These are phyloP conservation scores for Esox masquinongy DNA, from an alignment of 2,797 vertebrate genomes.

Conservation along the genomic window DNA sequence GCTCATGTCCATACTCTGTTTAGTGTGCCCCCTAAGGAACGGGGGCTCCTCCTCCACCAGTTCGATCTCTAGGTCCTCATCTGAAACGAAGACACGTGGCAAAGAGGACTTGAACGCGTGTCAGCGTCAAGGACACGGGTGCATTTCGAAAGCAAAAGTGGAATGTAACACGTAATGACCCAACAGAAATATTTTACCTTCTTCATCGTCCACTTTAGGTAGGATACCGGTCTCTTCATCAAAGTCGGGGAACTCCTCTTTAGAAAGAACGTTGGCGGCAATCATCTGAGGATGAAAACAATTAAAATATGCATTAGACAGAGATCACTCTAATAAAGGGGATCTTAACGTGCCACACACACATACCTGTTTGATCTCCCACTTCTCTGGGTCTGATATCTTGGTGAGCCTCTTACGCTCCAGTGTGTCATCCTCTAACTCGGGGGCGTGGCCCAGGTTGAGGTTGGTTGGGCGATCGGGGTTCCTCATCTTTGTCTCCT, in stretches of 20 bases:
- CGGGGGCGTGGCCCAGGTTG: conserved; percentile 87
- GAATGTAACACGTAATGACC: not conserved
- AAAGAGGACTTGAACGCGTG: no score
- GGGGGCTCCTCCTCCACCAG: conserved; percentile 97
- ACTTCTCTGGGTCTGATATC: conserved; percentile 96
- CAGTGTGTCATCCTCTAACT: conserved; percentile 91
- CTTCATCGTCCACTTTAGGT: conserved; percentile 97
- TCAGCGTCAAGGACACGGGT: not conserved
- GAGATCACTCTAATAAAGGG: not conserved
- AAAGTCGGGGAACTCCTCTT: conserved; percentile 98
- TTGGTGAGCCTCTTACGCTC: conserved; percentile 96
- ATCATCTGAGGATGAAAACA: conserved; percentile 85
- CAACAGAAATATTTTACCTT: conserved; percentile 74
- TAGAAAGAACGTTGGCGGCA: conserved; percentile 96
- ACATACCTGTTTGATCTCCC: conserved; percentile 98
- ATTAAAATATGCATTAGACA: not conserved
- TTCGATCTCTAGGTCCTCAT: conserved; percentile 98
- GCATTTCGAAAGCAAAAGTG: not conserved
- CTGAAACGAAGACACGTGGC: conserved; percentile 61
- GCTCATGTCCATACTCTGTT: conserved; percentile 99
- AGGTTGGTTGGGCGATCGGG: conserved; percentile 92
- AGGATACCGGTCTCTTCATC: conserved; percentile 98
- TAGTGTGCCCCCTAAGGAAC: conserved; percentile 95
- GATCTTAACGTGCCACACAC: not conserved
- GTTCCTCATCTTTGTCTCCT: conserved; percentile 91